phyloP scores from a whole-genome alignment of 2,797 vertebrate species.

The Melanotaenia nigrans region DNA sequence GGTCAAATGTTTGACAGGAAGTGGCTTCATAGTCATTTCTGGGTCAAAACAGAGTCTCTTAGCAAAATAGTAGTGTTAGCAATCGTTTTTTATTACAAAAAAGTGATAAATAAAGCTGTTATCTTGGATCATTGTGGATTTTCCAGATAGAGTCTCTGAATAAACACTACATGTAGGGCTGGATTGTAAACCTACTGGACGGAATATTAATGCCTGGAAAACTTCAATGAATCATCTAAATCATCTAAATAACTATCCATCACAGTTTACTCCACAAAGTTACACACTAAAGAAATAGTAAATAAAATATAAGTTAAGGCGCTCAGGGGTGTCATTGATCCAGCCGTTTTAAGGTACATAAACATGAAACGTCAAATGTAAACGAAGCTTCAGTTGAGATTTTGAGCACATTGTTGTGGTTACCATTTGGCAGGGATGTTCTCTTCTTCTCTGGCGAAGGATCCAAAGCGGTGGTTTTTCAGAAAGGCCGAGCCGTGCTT shows the following conservation, averaged over 20 bases:
- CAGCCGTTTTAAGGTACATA: background rate
- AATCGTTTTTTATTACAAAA: too few species aligned
- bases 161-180: background rate
- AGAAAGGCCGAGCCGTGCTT: conserved; percentile 90
- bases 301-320: too few species aligned
- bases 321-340: background rate
- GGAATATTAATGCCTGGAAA: background rate
- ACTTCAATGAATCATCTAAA: too few species aligned
- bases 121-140: background rate
- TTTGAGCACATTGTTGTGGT: background rate
- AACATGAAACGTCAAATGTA: background rate
- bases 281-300: too few species aligned
- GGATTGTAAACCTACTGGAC: background rate
- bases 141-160: background rate
- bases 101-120: background rate
- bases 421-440: conserved; percentile 93
- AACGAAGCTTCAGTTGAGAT: background rate
- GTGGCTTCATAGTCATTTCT: too few species aligned
- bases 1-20: too few species aligned
- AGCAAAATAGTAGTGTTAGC: too few species aligned
- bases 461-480: conserved; percentile 91
- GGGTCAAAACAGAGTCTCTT: too few species aligned
- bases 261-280: too few species aligned
- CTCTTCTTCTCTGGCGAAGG: conserved; percentile 87
- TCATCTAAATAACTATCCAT: too few species aligned